Evolutionary conservation across 2,888 invertebrate genomes (phyloP), one percentile per base, ranked within the genome.

Genomic region (Tethea ocularis): DNA sequence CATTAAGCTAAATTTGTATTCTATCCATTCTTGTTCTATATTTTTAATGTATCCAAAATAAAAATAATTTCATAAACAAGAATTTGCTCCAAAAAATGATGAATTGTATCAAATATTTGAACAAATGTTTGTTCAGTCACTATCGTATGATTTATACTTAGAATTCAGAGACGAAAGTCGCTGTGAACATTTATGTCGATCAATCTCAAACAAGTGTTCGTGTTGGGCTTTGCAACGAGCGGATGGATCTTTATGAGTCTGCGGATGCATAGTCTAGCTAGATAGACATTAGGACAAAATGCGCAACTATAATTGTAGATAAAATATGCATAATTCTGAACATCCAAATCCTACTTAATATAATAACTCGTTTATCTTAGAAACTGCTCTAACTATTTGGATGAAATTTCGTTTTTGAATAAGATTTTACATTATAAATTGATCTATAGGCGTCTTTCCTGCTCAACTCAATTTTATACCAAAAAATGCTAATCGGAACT

Each of bases 81-180:
- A 8, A 26, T 2, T 13, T 33, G 13, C 52, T 24, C 53, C 53
- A 20, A 22, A 57, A 36, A 52, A 23, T 52, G 24, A 46, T 26
- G 53, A 55, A 51, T 33, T 15, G 51, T 51, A 22, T 22, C 54
- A 54, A 54, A 54, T 54, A 51, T 55, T 58, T 46, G 55, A 58
- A 24, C 55, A 51, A 58, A 58, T 54, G 55, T 58, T 58, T 58
- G 58, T 33, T 17, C 58, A 55, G 33, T 13, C 53, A 46, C 51
- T 46, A n/a, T 15, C 33, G 57, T 64, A 63, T 72, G 76, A 77
- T 77, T 77, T 71, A 72, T 80, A 71, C 72, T 60, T 57, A 59
- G 74, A 74, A 75, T 62, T 62, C 57, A 57, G 63, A 52, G 29
- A 51, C 61, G 66, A 60, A 57, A 63, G 52, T 52, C 46, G 33